Percentiles rank a stretch among this genome's conserved stretches.
These are phyloP conservation scores for Calameuta pallipes DNA, from an alignment of 2,888 invertebrate genomes.

Conservation along the genomic window DNA sequence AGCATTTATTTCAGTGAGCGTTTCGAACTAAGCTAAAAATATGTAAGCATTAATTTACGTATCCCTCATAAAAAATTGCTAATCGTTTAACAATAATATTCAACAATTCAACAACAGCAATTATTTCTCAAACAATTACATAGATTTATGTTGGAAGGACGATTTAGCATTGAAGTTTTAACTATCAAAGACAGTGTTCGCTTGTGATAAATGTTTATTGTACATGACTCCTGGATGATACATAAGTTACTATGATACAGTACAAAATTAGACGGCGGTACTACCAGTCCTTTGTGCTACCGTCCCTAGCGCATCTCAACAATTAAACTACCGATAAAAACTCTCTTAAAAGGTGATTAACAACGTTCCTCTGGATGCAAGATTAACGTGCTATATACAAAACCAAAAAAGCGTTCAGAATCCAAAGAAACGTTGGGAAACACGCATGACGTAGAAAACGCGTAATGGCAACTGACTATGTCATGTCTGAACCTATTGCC, in stretches of 20 bases:
- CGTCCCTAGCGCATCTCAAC: not conserved
- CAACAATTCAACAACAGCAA: not conserved
- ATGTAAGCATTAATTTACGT: not conserved
- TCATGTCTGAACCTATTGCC: not conserved
- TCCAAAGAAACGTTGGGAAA: not conserved
- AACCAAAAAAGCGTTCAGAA: not conserved
- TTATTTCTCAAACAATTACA: not conserved
- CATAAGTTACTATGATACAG: not conserved
- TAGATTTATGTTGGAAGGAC: not conserved
- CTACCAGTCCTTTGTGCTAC: not conserved
- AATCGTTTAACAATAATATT: not conserved
- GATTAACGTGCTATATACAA: not conserved
- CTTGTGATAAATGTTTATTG: not conserved
- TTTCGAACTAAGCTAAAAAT: not conserved
- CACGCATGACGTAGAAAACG: not conserved
- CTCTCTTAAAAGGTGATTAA: not conserved
- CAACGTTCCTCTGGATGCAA: not conserved
- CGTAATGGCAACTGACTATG: not conserved
- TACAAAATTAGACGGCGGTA: not conserved
- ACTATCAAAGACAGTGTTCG: not conserved
- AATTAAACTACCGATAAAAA: not conserved
- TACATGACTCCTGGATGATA: not conserved
- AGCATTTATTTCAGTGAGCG: conserved; percentile 16
- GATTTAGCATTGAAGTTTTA: not conserved
- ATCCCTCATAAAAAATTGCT: not conserved